phyloP scores from a whole-genome alignment of 2,888 invertebrate species.

The Tipula confusa region DNA sequence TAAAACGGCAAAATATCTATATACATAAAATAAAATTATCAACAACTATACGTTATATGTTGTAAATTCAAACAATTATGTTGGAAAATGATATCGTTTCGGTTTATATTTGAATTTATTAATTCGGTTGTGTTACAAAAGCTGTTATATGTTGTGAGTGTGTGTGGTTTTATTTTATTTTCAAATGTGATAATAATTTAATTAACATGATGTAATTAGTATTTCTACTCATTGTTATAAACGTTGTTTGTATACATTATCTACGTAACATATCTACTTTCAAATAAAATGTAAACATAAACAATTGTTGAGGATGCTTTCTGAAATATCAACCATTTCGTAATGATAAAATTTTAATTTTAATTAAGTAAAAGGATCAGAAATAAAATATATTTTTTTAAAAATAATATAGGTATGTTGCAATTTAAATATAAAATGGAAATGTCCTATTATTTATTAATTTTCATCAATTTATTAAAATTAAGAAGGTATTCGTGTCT shows the following conservation, averaged over 20 bases:
- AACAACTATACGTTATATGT: slow-evolving; percentile 14
- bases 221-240: neutral
- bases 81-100: slow-evolving; percentile 13
- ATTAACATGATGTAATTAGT: neutral
- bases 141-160: neutral
- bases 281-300: too few species aligned
- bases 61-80: slow-evolving; percentile 20
- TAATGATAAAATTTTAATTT: neutral
- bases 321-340: neutral
- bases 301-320: neutral
- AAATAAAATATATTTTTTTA: too few species aligned
- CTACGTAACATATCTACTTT: too few species aligned
- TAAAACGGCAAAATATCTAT: neutral
- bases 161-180: neutral
- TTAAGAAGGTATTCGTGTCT: neutral
- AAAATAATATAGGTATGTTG: neutral
- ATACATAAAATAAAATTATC: neutral
- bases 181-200: neutral
- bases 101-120: slow-evolving; percentile 13
- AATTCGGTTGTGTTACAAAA: neutral
- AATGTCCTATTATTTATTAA: neutral
- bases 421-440: neutral
- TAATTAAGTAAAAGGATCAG: neutral
- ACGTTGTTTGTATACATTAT: too few species aligned
- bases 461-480: neutral